Evolutionary conservation across 2,888 invertebrate genomes (phyloP).

Genomic region (Temnothorax rugatulus): DNA sequence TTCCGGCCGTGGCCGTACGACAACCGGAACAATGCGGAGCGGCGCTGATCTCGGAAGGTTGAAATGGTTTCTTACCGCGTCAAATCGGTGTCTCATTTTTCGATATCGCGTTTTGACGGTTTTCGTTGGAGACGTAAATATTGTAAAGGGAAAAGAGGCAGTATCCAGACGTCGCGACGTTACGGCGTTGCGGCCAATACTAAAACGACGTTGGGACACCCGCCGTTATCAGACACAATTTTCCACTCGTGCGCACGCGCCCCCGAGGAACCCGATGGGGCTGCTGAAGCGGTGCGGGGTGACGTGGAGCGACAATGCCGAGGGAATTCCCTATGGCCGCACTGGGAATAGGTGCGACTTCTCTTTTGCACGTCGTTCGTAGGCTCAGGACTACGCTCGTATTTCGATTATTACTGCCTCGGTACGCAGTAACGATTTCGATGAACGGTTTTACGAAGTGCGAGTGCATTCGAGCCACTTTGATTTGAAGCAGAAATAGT

Average conservation of each 20-base stretch:
- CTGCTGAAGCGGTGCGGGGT: slow-evolving; percentile 29
- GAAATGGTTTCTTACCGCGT: neutral
- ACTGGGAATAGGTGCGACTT: slow-evolving; percentile 75
- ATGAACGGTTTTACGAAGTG: slow-evolving; percentile 25
- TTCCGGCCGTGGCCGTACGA: neutral
- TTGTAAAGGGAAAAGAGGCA: neutral
- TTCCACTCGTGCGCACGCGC: slow-evolving; percentile 78
- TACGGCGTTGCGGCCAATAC: slow-evolving; percentile 81
- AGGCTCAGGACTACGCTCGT: slow-evolving; percentile 31
- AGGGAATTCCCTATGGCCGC: slow-evolving; percentile 70
- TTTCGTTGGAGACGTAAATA: slow-evolving; percentile 13
- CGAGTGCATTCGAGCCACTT: neutral
- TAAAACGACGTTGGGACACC: slow-evolving; percentile 77
- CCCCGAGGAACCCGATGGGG: slow-evolving; percentile 56
- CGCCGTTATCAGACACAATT: slow-evolving; percentile 81
- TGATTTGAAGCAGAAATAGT: slow-evolving; percentile 19
- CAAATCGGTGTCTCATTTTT: slow-evolving; percentile 55
- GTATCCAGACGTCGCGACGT: slow-evolving; percentile 74
- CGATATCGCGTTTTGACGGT: slow-evolving; percentile 16
- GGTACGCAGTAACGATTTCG: slow-evolving; percentile 4
- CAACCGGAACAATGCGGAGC: slow-evolving; percentile 26
- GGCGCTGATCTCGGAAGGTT: neutral
- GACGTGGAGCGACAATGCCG: slow-evolving; percentile 40
- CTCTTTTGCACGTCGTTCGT: slow-evolving; percentile 58
- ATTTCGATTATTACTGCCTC: slow-evolving; percentile 57